Evolutionary conservation across 2,888 invertebrate species (phyloP).

Genomic region (Tipula confusa): DNA sequence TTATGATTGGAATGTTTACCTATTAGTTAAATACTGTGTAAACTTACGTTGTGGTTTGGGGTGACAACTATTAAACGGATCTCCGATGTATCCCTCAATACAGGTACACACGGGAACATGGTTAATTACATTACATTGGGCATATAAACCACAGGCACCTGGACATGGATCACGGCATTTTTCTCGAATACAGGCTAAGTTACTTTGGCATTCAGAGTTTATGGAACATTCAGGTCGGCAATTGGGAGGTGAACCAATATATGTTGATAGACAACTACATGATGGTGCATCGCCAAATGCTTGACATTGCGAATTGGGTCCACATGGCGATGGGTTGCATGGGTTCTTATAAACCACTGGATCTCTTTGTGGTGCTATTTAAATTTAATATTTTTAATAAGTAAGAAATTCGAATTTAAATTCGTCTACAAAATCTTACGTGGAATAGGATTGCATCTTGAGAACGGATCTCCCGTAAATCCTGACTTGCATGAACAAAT

Average conservation of each 20-base stretch:
- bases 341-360: conserved; percentile 54
- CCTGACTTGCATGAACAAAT: conserved; percentile 66
- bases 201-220: conserved; percentile 64
- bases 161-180: conserved; percentile 69
- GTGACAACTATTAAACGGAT: conserved; percentile 67
- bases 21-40: not conserved
- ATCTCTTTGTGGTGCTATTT: conserved; percentile 38
- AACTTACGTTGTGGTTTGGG: conserved; percentile 46
- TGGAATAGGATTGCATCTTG: conserved; percentile 54
- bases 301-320: conserved; percentile 65
- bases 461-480: conserved; percentile 72
- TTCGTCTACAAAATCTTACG: conserved; percentile 41
- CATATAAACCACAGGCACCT: conserved; percentile 63
- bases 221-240: conserved; percentile 68
- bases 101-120: conserved; percentile 67
- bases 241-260: conserved; percentile 64
- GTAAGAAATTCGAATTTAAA: not conserved
- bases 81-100: conserved; percentile 54
- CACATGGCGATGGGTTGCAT: conserved; percentile 70
- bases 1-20: conserved; percentile 36
- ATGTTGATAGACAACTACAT: conserved; percentile 62
- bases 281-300: conserved; percentile 58
- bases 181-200: conserved; percentile 65
- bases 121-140: conserved; percentile 60
- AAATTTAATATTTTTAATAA: not conserved